Evolutionary conservation across 1,140 invertebrate genomes (phyloP).

Genomic region (Nasonia longicornis): DNA sequence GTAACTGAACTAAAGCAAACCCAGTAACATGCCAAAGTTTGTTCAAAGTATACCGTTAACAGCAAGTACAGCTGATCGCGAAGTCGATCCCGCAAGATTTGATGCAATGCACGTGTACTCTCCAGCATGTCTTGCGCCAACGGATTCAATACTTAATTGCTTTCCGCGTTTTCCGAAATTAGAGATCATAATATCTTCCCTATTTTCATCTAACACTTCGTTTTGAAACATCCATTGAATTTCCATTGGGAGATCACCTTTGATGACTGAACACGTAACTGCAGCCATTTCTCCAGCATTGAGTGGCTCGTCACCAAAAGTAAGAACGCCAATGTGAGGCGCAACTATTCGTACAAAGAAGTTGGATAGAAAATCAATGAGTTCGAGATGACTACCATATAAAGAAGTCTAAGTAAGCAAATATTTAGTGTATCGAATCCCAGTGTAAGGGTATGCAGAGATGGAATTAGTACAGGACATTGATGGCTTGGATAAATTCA

Average conservation of each 20-base stretch:
- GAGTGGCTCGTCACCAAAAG: constrained; percentile 76
- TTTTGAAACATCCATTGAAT: constrained; percentile 80
- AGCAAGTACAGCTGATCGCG: constrained; percentile 73
- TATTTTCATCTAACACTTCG: constrained; percentile 53
- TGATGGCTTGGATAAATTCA: not conserved
- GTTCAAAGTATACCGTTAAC: constrained; percentile 70
- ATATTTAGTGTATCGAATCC: not conserved
- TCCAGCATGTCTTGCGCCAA: constrained; percentile 74
- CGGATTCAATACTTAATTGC: constrained; percentile 74
- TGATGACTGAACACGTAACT: constrained; percentile 79
- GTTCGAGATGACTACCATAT: not conserved
- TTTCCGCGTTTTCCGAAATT: constrained; percentile 77
- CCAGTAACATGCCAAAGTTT: not conserved
- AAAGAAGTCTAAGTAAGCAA: not conserved
- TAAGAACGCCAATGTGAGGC: constrained; percentile 76
- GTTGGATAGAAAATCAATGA: not conserved
- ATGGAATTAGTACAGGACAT: not conserved
- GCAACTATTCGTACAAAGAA: constrained; percentile 67
- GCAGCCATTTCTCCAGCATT: constrained; percentile 80
- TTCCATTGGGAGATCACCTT: constrained; percentile 81
- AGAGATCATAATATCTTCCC: constrained; percentile 72
- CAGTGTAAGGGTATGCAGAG: not conserved
- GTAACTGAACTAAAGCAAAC: not conserved
- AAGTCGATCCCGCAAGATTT: constrained; percentile 79
- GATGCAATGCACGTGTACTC: constrained; percentile 78